Conservation (phyloP, 1,140 invertebrate species). For the Drosophila subpulchrella region DNA sequence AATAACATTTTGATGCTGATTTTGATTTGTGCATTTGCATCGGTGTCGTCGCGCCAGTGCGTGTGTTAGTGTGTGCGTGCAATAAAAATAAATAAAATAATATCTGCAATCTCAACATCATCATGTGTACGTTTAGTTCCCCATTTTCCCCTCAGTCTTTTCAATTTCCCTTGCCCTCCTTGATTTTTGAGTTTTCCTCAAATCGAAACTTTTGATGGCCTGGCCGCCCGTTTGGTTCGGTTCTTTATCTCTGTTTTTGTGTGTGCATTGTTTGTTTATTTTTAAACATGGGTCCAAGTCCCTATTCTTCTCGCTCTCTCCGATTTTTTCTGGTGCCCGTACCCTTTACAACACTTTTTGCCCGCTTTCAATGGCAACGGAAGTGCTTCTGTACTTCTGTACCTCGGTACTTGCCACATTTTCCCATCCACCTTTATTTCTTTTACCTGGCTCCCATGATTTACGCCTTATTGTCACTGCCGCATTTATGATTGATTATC, state of each 20-base stretch:
- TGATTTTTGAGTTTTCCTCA: conserved; percentile 45
- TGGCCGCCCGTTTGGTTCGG: conserved; percentile 24
- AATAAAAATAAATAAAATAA: conserved; percentile 81
- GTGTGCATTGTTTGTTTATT: conserved; percentile 77
- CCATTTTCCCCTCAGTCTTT: conserved; percentile 19
- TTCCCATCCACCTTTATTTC: conserved; percentile 20
- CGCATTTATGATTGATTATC: conserved; percentile 84
- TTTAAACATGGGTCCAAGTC: conserved; percentile 67
- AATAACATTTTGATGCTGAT: conserved; percentile 74
- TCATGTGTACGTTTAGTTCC: conserved; percentile 66
- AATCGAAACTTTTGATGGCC: conserved; percentile 50
- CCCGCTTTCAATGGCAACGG: conserved; percentile 67
- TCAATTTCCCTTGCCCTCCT: not conserved
- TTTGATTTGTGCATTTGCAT: conserved; percentile 47
- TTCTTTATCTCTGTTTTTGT: conserved; percentile 54
- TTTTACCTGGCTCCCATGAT: conserved; percentile 65
- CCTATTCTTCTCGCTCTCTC: conserved; percentile 17
- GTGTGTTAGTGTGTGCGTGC: conserved; percentile 47
- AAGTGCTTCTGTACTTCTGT: conserved; percentile 58
- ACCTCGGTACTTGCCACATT: conserved; percentile 18
- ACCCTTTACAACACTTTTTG: conserved; percentile 26
- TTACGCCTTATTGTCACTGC: conserved; percentile 81
- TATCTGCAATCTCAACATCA: conserved; percentile 78
- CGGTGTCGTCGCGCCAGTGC: conserved; percentile 12
- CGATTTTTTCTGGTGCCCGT: conserved; percentile 20